Base-by-base conservation (phyloP, 2,888 invertebrate genomes). In the Xestia xanthographa region DNA sequence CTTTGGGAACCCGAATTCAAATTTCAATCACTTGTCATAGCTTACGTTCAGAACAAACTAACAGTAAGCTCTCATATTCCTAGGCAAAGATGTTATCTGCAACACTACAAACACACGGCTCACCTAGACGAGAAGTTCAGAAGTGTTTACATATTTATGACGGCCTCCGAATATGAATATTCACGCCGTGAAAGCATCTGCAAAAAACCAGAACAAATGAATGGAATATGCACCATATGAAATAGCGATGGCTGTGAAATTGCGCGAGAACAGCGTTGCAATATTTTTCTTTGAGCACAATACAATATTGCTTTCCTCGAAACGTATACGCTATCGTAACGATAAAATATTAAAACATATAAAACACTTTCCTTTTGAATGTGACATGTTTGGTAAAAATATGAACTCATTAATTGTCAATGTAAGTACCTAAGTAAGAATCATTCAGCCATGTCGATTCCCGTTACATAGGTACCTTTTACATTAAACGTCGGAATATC, bases 201-300 rank as follows among this genome's bases (percentile, higher is more conserved):
- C 79, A 87, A 90, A 87, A 88, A 87, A 80, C 69, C 72, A 79
- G 76, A 90, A 88, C 85, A 90, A 91, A 90, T 87, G 87, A 89
- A 90, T 81, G 87, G 85, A 87, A 87, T 88, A 87, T 91, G 90
- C 89, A 87, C 84, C 89, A 88, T 88, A 91, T 91, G 89, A 89
- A 93, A 92, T 84, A 85, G 89, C 90, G 88, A 90, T 90, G 87
- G 77, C 84, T 82, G 86, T 79, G 81, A 91, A 91, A 93, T 93
- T 91, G 91, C 91, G 86, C 89, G 85, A 84, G 81, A 85, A 87
- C 79, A 86, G 88, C 84, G 89, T 90, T 87, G 92, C 92, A 92
- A 93, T 93, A 93, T 93, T 93, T 91, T 92, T 89, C 92, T 92
- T 92, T 92, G 91, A 91, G 84, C 88, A 90, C 90, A 90, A 91